Conservation (phyloP, 2,113 vertebrate species). For the Sphyrna mokarran region DNA sequence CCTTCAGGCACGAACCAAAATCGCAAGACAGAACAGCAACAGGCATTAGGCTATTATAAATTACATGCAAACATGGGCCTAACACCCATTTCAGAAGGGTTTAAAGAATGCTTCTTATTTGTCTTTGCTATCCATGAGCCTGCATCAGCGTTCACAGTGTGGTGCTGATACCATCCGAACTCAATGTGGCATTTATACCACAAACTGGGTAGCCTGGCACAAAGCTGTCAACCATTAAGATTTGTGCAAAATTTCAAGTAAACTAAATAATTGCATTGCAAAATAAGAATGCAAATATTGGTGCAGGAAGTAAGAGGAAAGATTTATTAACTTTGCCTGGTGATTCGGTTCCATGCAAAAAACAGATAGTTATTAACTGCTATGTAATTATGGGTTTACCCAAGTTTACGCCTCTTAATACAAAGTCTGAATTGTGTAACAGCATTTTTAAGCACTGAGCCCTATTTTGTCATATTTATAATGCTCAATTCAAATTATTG, state of each 20-base stretch:
- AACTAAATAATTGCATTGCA: neutral
- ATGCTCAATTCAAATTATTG: neutral
- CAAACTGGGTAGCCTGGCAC: neutral
- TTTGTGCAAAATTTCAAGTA: neutral
- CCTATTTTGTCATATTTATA: neutral
- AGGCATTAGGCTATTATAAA: neutral
- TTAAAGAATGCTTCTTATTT: neutral
- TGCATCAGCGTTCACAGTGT: neutral
- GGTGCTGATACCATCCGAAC: neutral
- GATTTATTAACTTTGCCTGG: neutral
- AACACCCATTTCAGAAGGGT: neutral
- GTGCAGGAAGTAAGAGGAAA: neutral
- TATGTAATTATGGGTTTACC: neutral
- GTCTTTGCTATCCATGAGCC: neutral
- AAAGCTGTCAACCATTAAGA: neutral
- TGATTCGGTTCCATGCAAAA: neutral
- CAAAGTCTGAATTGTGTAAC: neutral
- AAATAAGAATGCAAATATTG: neutral
- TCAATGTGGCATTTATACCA: neutral
- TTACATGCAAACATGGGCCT: neutral
- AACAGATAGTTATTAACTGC: neutral
- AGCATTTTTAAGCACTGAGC: neutral
- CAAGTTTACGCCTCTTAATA: neutral
- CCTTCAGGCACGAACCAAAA: neutral
- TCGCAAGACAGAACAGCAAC: neutral